These are phyloP conservation scores for Rafetus swinhoei DNA, from an alignment of 2,113 vertebrate species.

Conservation along the genomic window DNA sequence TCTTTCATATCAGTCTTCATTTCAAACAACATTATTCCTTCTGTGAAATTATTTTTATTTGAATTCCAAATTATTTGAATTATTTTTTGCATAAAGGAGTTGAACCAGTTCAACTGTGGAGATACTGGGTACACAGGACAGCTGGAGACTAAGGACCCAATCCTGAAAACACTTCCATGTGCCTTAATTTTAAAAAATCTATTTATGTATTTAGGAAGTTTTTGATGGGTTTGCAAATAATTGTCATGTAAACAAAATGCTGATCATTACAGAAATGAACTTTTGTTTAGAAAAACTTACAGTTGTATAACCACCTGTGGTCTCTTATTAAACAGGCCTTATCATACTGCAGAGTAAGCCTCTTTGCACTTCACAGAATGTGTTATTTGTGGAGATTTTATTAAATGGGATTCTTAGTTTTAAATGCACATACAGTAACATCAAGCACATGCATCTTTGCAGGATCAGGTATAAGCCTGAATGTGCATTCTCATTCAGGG, in stretches of 20 bases:
- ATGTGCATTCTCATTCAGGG: not conserved
- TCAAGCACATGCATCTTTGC: not conserved
- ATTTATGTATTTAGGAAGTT: not conserved
- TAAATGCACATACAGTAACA: not conserved
- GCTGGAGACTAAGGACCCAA: not conserved
- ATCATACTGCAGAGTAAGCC: not conserved
- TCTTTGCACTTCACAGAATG: too few species aligned
- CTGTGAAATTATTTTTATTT: not conserved
- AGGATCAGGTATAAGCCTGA: not conserved
- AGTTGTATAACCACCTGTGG: not conserved
- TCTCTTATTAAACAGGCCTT: too few species aligned
- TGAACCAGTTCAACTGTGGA: not conserved
- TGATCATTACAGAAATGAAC: not conserved
- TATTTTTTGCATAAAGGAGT: constrained; percentile 18
- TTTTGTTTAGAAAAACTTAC: not conserved
- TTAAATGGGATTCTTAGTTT: not conserved
- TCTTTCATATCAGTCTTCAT: not conserved
- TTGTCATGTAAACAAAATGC: not conserved
- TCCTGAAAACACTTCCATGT: not conserved
- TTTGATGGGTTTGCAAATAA: not conserved
- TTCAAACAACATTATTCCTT: not conserved
- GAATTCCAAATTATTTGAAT: not conserved
- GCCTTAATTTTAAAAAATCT: not conserved
- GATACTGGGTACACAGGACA: not conserved
- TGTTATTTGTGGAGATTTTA: not conserved